Evolutionary conservation across 2,888 invertebrate species (phyloP).

Genomic region (Drosophila glabriapex): DNA sequence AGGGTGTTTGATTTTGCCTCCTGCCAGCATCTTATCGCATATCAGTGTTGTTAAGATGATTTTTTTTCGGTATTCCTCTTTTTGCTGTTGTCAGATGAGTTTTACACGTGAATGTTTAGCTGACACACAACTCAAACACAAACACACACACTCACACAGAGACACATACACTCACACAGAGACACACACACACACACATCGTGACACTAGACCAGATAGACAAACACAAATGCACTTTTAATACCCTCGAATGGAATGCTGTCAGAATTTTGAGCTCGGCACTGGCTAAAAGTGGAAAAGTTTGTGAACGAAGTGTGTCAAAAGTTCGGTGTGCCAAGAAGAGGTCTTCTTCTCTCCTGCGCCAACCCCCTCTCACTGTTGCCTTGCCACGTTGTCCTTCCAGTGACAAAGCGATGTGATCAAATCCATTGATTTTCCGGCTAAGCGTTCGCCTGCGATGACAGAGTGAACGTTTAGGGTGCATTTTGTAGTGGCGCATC

Average conservation of each 20-base stretch:
- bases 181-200: not conserved
- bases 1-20: conserved; percentile 5
- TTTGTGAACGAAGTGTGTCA: conserved; percentile 1
- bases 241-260: conserved; percentile 16
- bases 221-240: conserved; percentile 29
- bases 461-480: conserved; percentile 12
- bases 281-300: conserved; percentile 3
- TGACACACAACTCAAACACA: conserved; percentile 25
- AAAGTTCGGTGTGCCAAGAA: conserved; percentile 1
- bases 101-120: conserved; percentile 59
- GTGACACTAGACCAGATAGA: not conserved
- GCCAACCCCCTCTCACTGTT: not conserved
- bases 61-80: conserved; percentile 59
- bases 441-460: not conserved
- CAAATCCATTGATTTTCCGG: conserved; percentile 7
- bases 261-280: conserved; percentile 2
- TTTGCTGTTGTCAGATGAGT: conserved; percentile 48
- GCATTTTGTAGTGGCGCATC: conserved; percentile 3
- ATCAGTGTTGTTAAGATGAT: conserved; percentile 70
- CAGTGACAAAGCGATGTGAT: conserved; percentile 20
- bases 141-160: not conserved
- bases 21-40: conserved; percentile 66
- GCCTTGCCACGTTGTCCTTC: not conserved
- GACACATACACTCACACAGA: conserved; percentile 2
- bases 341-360: not conserved